Base-by-base conservation (phyloP, 2,888 invertebrate genomes). In the Oeneis ivallda region DNA sequence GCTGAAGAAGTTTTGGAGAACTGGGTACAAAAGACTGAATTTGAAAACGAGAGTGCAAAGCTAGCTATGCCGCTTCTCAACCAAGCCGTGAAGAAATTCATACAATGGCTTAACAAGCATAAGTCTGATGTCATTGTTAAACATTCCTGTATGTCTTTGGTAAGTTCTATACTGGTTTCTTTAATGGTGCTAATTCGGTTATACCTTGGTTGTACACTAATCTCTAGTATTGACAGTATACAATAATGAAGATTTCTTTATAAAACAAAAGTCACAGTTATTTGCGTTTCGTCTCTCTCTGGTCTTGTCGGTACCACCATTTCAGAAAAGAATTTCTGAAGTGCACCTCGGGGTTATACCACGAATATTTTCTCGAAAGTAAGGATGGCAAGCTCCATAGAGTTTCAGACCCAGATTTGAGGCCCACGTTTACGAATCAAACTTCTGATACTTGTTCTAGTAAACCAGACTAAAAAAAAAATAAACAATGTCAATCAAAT, bases 21-120 rank as follows among this genome's bases (percentile, higher is more conserved):
- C 64, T 90, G 89, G 89, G 71, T 82, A 64, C 76, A 75, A 53
- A 83, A 76, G 54, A 72, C 76, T 0, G 88, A 89, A 37, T 75
- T 78, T 34, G 87, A 86, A 13, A 82, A 80, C 52, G 90, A 92
- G 34, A 73, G 69, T 1, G 76, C 74, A 8, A 87, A 82, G 69
- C 72, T 78, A 62, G 81, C 86, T 0, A 59, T 84, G 41, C 83
- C 87, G 1, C 50, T 88, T 37, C 69, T 92, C 47, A 80, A 83
- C 41, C 79, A 83, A 73, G 78, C 79, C 3, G 73, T 84, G 32
- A 79, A 74, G 15, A 86, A 82, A 70, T 83, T 83, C 67, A 53
- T 87, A 26, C 74, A 81, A 9, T 92, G 92, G 92, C 74, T 87
- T 39, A 68, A 70, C 32, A 71, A 72, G 13, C 88, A 91, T 70